Evolutionary conservation across 23 tunicate genomes (phyloP).

Genomic region (Trididemnum nubilum): DNA sequence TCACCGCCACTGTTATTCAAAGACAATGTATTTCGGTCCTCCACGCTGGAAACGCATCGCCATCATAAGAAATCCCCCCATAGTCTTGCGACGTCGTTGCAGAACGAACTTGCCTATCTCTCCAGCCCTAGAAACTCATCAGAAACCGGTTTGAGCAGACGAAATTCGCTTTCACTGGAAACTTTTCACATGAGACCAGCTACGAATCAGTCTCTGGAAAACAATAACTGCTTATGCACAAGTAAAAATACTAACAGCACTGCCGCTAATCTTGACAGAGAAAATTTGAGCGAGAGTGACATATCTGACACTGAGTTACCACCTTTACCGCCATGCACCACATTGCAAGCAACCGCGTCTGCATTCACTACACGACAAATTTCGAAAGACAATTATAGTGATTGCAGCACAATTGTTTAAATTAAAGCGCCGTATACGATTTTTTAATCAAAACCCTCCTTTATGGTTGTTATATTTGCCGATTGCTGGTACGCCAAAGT

Average conservation of each 20-base stretch:
- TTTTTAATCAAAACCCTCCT: too few relatives aligned
- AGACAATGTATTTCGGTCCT: neutral
- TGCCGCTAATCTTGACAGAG: neutral
- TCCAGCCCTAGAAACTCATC: constrained; percentile 2
- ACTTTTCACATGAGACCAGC: neutral
- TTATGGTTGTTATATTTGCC: too few relatives aligned
- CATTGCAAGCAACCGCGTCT: neutral
- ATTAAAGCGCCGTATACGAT: constrained; percentile 10
- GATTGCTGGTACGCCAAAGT: too few relatives aligned
- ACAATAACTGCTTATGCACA: neutral
- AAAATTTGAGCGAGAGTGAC: constrained; percentile 46
- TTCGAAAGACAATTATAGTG: neutral
- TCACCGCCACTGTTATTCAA: neutral
- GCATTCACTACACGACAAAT: neutral
- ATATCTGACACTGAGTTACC: constrained; percentile 20
- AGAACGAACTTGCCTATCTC: neutral
- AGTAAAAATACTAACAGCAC: neutral
- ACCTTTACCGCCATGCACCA: constrained; percentile 36
- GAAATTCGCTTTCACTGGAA: neutral
- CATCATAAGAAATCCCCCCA: neutral
- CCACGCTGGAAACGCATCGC: neutral
- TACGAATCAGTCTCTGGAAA: neutral
- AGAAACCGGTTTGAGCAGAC: neutral
- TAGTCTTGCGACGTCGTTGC: neutral
- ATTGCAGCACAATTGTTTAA: constrained; percentile 8